Conservation (phyloP, 1,140 invertebrate genomes). For the Apis cerana region DNA sequence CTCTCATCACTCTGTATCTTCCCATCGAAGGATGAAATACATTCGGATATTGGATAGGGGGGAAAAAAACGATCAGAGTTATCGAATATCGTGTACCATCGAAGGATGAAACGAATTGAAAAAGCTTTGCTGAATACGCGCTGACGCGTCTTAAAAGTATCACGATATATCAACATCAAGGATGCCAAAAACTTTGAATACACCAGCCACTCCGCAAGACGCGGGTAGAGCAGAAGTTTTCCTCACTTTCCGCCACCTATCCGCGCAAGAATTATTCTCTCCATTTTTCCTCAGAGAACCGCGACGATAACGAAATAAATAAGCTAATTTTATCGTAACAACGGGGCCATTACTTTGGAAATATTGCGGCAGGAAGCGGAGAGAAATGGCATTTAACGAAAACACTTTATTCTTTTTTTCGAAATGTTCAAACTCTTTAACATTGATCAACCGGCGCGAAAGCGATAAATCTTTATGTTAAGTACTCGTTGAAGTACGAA, state of each 20-base stretch:
- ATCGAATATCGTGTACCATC: conserved; percentile 56
- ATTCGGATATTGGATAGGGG: conserved; percentile 14
- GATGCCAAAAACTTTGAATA: conserved; percentile 70
- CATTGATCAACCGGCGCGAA: neutral
- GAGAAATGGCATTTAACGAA: neutral
- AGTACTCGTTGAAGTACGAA: too few relatives aligned
- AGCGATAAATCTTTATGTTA: too few relatives aligned
- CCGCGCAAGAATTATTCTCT: conserved; percentile 53
- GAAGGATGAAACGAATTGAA: conserved; percentile 41
- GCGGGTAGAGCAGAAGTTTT: conserved; percentile 54
- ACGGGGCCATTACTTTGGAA: neutral
- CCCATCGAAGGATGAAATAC: neutral
- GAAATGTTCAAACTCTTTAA: neutral
- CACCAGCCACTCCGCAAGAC: conserved; percentile 53
- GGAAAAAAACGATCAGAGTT: conserved; percentile 40
- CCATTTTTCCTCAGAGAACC: conserved; percentile 44
- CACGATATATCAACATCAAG: conserved; percentile 69
- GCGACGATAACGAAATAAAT: conserved; percentile 57
- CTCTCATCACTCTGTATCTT: neutral
- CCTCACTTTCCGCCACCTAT: conserved; percentile 53
- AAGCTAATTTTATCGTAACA: conserved; percentile 55
- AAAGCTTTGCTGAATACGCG: conserved; percentile 47
- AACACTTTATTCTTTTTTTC: neutral
- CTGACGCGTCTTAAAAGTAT: conserved; percentile 64
- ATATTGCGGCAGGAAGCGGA: neutral